phyloP scores from a whole-genome alignment of 2,797 vertebrate genomes.

The Myripristis jacobus region DNA sequence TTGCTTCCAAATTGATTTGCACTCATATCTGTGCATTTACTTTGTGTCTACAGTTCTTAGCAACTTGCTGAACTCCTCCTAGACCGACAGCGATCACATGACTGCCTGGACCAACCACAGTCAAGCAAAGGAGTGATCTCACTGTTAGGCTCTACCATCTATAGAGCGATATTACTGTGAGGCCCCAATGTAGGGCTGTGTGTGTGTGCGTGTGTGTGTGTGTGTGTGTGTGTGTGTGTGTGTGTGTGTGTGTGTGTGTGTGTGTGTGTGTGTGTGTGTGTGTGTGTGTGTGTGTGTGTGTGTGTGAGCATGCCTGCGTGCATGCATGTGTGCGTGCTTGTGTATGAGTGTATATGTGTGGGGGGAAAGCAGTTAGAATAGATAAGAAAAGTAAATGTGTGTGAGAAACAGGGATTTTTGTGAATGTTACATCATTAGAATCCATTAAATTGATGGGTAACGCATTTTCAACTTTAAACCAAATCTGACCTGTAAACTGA shows the following conservation, averaged over 20 bases:
- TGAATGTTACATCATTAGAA: constrained; percentile 51
- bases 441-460: constrained; percentile 56
- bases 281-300: constrained; percentile 1
- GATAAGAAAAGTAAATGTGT: constrained; percentile 50
- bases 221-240: constrained; percentile 32
- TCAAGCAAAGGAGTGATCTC: constrained; percentile 73
- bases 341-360: constrained; percentile 21
- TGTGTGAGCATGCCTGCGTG: constrained; percentile 5
- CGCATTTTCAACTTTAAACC: constrained; percentile 55
- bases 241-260: constrained; percentile 28
- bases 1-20: no score
- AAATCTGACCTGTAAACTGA: constrained; percentile 39
- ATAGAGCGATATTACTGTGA: constrained; percentile 76
- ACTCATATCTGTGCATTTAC: constrained; percentile 2
- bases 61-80: constrained; percentile 76
- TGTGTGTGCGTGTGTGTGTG: constrained; percentile 44
- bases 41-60: constrained; percentile 70
- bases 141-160: constrained; percentile 66
- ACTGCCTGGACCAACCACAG: constrained; percentile 66
- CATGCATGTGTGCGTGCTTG: neutral
- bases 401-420: constrained; percentile 58
- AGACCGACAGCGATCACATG: constrained; percentile 61
- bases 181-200: constrained; percentile 66
- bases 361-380: constrained; percentile 32
- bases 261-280: constrained; percentile 25